A percentile compares a stretch with the other conserved stretches of the same genome.
Evolutionary conservation across 2,113 vertebrate genomes (phyloP).

Genomic region (Trematomus loennbergii): DNA sequence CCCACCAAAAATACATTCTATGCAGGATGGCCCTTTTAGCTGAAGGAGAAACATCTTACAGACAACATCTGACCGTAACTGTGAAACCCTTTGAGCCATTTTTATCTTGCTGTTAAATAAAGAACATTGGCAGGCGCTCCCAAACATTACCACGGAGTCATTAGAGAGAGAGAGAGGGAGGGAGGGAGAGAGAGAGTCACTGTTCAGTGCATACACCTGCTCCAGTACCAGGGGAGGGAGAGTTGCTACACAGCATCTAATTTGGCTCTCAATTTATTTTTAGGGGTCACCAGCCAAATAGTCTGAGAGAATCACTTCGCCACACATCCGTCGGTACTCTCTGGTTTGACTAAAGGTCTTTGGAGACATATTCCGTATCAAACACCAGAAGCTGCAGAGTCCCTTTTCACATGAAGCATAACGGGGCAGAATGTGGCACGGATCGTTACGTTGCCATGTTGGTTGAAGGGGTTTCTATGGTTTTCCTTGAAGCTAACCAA

Average conservation of each 20-base stretch:
- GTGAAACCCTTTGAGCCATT: conserved; percentile 41
- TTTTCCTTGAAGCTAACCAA: conserved; percentile 32
- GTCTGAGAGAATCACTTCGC: conserved; percentile 1
- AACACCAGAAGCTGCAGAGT: conserved; percentile 4
- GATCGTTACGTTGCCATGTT: conserved; percentile 46
- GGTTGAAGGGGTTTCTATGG: conserved; percentile 35
- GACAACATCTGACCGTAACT: not conserved
- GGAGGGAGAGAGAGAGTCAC: conserved; percentile 41
- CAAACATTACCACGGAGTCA: conserved; percentile 40
- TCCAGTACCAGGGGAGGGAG: conserved; percentile 10
- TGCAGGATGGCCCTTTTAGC: not conserved
- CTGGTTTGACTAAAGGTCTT: conserved; percentile 18
- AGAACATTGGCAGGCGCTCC: conserved; percentile 47
- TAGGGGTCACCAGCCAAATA: conserved; percentile 42
- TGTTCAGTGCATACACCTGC: conserved; percentile 61
- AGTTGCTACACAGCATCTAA: conserved; percentile 34
- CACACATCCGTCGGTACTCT: conserved; percentile 4
- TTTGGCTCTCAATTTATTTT: conserved; percentile 48
- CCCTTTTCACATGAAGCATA: not conserved
- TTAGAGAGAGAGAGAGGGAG: conserved; percentile 37
- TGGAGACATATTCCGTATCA: conserved; percentile 14
- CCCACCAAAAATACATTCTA: not conserved
- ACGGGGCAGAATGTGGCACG: conserved; percentile 24
- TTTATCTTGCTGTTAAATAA: conserved; percentile 50
- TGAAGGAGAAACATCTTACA: conserved; percentile 2